Percentiles rank a stretch among this genome's conserved stretches.
These are phyloP conservation scores for Apotomis turbidana DNA, from an alignment of 2,888 invertebrate genomes.

Conservation along the genomic window DNA sequence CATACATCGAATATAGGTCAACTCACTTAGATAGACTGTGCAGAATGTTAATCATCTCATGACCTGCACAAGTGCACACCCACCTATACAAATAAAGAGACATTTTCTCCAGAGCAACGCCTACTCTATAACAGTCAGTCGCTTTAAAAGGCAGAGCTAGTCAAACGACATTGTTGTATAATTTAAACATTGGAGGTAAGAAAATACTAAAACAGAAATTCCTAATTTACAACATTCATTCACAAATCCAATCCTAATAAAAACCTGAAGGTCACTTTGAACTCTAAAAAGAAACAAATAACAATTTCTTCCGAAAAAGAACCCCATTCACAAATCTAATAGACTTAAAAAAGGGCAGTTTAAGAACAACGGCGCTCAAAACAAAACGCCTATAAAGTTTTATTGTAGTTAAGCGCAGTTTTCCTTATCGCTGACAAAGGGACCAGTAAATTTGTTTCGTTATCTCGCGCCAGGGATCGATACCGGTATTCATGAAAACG, in stretches of 20 bases:
- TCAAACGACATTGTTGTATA: slow-evolving; percentile 22
- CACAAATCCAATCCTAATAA: background rate
- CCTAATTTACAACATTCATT: slow-evolving; percentile 1
- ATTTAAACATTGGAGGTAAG: slow-evolving; percentile 14
- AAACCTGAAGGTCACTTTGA: background rate
- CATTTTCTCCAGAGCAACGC: slow-evolving; percentile 12
- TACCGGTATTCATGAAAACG: too few relatives aligned
- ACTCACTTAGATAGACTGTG: too few relatives aligned
- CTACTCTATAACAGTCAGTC: slow-evolving; percentile 14
- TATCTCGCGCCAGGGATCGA: slow-evolving; percentile 49
- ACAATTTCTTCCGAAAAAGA: slow-evolving; percentile 6
- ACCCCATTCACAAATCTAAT: slow-evolving; percentile 22
- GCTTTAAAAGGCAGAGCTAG: background rate
- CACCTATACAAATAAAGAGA: background rate
- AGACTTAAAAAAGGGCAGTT: slow-evolving; percentile 30
- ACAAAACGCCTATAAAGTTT: slow-evolving; percentile 49
- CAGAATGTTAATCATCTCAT: background rate
- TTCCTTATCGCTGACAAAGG: slow-evolving; percentile 44
- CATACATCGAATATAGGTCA: too few relatives aligned
- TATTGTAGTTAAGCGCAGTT: slow-evolving; percentile 48
- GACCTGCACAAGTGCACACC: background rate
- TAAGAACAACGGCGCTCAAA: slow-evolving; percentile 39
- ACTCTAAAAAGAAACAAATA: background rate
- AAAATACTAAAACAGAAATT: background rate
- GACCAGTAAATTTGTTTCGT: slow-evolving; percentile 48